These are phyloP conservation scores for Helogale parvula DNA, from an alignment of 2,113 vertebrate genomes.

Conservation along the genomic window DNA sequence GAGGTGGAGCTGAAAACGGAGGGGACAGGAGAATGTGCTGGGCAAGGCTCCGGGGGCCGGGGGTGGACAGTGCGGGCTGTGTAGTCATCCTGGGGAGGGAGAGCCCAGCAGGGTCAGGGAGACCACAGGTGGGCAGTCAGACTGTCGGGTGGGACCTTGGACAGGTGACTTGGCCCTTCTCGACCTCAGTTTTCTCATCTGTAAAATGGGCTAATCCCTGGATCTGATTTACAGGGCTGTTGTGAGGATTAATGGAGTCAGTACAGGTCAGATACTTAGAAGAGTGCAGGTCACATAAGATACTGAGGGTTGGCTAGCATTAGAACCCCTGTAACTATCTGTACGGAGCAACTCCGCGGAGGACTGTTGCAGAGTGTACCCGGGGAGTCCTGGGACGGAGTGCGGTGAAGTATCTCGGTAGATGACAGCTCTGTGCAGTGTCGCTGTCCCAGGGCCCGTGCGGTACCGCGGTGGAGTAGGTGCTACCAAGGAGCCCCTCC, in stretches of 20 bases:
- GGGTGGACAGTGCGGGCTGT: rapidly evolving
- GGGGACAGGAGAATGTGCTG: rapidly evolving
- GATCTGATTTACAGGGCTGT: not conserved
- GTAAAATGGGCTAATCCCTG: too few species aligned
- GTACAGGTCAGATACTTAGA: not conserved
- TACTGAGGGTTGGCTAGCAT: too few species aligned
- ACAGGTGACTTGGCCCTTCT: not conserved
- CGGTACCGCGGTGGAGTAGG: not conserved
- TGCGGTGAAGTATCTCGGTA: rapidly evolving
- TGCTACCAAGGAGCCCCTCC: too few species aligned
- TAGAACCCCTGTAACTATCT: rapidly evolving
- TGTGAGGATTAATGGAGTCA: not conserved
- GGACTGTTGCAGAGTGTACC: not conserved
- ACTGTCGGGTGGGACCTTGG: not conserved
- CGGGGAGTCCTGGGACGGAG: not conserved
- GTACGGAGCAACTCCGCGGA: not conserved
- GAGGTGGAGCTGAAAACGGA: not conserved
- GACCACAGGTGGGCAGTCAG: not conserved
- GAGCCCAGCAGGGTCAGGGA: rapidly evolving
- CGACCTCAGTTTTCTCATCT: not conserved
- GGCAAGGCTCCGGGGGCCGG: rapidly evolving
- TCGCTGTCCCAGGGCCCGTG: not conserved
- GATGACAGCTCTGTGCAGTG: not conserved
- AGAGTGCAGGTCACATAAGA: rapidly evolving
- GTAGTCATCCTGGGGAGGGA: not conserved